Base-by-base conservation (phyloP, 2,797 vertebrate species). In the Lepidocolaptes lacrymiger region DNA sequence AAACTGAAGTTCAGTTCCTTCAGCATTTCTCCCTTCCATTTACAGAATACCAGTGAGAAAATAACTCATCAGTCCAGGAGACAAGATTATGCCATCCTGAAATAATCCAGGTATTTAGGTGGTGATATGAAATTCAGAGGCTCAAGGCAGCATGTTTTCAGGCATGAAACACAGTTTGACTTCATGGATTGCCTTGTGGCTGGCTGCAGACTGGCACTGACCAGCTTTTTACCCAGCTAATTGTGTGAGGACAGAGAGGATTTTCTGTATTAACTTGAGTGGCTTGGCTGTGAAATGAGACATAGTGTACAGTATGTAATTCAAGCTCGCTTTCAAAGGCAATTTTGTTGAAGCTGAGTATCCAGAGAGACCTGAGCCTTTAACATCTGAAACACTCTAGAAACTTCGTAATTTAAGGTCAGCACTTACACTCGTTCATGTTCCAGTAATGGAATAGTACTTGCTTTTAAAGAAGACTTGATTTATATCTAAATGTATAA, bases 181-280 rank as follows among this genome's bases (percentile, higher is more conserved):
- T 63, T 89, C 56, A 55, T 46, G 66, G 51, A 51, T 71, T 69
- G 83, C 24, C 82, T 89, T 88, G 49, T 63, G 5, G 7, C 72
- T 73, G 21, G 58, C 39, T 48, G 37, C 76, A 84, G 76, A 6
- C 71, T 86, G 71, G 73, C 58, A 56, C 61, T 67, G 79, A 54
- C 74, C 73, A 68, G 63, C 26, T 89, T 87, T 87, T 83, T 87
- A 81, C 44, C 23, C 76, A 62, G 76, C 71, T 96, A 79, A 94
- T 95, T 96, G 94, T 93, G 73, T 64, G 82, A 95, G 91, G 67
- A 88, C 82, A 78, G 76, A 68, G 91, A 96, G 85, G 82, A 91
- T 96, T 96, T 97, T 94, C 94, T 93, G 95, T 96, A 96, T 97
- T 97, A 96, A 94, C 83, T 96, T 79, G 95, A 95, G 90, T 87